phyloP scores from a whole-genome alignment of 2,888 invertebrate species.

The Agriopis marginaria region DNA sequence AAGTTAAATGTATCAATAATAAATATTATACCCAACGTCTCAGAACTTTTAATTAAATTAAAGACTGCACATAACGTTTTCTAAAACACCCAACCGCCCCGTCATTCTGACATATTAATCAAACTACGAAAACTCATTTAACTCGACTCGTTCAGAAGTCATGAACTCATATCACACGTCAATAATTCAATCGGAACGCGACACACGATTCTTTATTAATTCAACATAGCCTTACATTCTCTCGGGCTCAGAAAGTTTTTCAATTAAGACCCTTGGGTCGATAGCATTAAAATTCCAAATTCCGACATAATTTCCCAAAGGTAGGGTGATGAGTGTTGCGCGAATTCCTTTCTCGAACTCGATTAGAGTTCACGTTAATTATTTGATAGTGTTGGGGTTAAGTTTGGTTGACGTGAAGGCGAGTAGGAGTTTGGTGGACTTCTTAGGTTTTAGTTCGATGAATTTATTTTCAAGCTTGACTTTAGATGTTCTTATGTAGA shows the following conservation, averaged over 20 bases:
- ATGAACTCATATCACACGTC: constrained; percentile 57
- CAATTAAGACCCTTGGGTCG: constrained; percentile 75
- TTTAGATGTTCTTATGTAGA: too few species aligned
- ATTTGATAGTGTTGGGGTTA: constrained; percentile 40
- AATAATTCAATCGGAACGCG: constrained; percentile 72
- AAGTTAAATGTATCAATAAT: too few species aligned
- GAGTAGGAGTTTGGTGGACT: constrained; percentile 3
- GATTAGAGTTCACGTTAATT: constrained; percentile 53
- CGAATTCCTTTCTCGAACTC: constrained; percentile 50
- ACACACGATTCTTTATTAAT: constrained; percentile 73
- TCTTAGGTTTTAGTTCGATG: neutral
- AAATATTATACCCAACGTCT: neutral
- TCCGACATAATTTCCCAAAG: constrained; percentile 69
- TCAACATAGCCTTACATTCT: constrained; percentile 72
- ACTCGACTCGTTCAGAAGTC: constrained; percentile 64
- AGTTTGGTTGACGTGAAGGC: constrained; percentile 31
- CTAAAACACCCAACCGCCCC: neutral
- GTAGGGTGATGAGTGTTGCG: constrained; percentile 58
- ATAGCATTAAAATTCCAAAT: constrained; percentile 81
- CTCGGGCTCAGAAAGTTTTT: constrained; percentile 72
- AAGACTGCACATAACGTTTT: neutral
- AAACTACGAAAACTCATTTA: constrained; percentile 30
- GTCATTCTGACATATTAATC: constrained; percentile 33
- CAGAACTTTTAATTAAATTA: neutral
- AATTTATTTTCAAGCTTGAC: neutral